Evolutionary conservation across 2,888 invertebrate genomes (phyloP).

Genomic region (Eueremaeus valkanovi): DNA sequence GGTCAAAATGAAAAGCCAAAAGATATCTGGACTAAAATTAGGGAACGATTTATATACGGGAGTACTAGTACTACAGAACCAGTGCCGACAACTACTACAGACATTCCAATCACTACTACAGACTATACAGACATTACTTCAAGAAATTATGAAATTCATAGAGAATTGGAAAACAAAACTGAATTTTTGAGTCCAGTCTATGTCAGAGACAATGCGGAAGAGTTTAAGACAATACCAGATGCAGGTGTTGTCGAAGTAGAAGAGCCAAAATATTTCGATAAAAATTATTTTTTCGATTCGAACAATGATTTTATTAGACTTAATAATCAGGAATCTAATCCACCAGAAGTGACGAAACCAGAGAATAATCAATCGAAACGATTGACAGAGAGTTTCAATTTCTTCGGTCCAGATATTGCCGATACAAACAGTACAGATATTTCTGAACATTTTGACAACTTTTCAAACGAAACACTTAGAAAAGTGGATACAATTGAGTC

Average conservation of each 20-base stretch:
- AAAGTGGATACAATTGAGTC: too few relatives aligned
- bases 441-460: too few relatives aligned
- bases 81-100: not conserved
- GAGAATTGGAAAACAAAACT: not conserved
- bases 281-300: conserved; percentile 2
- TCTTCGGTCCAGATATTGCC: too few relatives aligned
- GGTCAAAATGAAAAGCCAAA: not conserved
- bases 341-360: too few relatives aligned
- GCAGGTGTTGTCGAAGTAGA: not conserved
- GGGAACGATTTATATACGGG: not conserved
- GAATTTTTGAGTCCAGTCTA: not conserved
- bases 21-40: not conserved
- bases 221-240: not conserved
- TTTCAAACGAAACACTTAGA: too few relatives aligned
- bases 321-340: too few relatives aligned
- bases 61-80: not conserved
- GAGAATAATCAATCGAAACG: too few relatives aligned
- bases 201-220: not conserved
- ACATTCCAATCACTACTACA: not conserved
- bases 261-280: not conserved
- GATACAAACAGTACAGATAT: too few relatives aligned
- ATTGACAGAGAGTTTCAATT: too few relatives aligned
- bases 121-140: not conserved
- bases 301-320: too few relatives aligned
- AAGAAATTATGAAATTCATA: not conserved